These are phyloP conservation scores for Danio albolineatus DNA, from an alignment of 2,797 vertebrate genomes.

Conservation along the genomic window DNA sequence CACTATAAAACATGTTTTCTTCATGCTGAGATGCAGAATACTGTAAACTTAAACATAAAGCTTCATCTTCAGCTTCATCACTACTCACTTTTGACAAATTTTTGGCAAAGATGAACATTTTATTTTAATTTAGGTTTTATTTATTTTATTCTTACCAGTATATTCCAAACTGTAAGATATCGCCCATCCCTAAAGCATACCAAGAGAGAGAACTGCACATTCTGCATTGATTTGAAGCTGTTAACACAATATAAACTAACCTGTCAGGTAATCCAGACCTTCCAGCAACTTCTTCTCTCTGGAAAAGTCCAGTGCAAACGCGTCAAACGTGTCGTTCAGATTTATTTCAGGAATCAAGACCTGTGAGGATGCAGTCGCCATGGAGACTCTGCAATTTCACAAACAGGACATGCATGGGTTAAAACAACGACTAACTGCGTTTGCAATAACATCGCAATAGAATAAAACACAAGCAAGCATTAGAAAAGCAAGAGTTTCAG, in stretches of 20 bases:
- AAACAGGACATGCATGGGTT: not conserved
- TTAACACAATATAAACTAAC: constrained; percentile 71
- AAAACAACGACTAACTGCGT: not conserved
- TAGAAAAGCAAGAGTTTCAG: too few species aligned
- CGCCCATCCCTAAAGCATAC: too few species aligned
- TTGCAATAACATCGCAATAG: too few species aligned
- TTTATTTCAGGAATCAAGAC: constrained; percentile 98
- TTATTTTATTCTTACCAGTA: too few species aligned
- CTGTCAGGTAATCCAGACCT: constrained; percentile 98
- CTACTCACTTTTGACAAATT: too few species aligned
- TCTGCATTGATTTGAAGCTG: not conserved
- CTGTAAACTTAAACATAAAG: too few species aligned
- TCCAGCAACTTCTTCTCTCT: constrained; percentile 98
- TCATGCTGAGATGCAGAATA: not conserved
- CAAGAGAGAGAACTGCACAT: too few species aligned
- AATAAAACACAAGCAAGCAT: too few species aligned
- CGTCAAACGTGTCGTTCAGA: constrained; percentile 96
- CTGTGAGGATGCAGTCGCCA: constrained; percentile 98
- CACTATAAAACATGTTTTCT: not conserved
- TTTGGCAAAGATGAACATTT: too few species aligned
- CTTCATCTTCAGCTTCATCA: too few species aligned
- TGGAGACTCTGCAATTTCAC: constrained; percentile 86
- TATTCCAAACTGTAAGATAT: too few species aligned
- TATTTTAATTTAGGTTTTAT: too few species aligned
- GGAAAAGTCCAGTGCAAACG: constrained; percentile 95